Percentiles rank a stretch among this genome's conserved stretches.
These are phyloP conservation scores for Brachionus rotundiformis DNA, from an alignment of 1,140 invertebrate species.

Conservation along the genomic window DNA sequence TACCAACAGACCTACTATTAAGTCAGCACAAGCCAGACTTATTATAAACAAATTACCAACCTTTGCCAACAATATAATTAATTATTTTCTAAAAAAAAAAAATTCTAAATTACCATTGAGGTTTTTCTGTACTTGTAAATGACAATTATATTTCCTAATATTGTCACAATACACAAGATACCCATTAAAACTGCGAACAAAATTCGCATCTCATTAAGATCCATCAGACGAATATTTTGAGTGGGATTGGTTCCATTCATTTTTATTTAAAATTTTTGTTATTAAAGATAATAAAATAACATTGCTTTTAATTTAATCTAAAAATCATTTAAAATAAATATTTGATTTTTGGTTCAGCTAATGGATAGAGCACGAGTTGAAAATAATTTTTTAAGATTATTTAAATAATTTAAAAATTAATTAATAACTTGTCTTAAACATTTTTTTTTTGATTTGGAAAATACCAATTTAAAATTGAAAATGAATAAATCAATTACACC, in stretches of 20 bases:
- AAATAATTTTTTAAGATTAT: no score
- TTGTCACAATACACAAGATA: constrained; percentile 32
- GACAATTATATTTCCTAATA: not conserved
- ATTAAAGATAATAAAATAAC: not conserved
- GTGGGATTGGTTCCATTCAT: not conserved
- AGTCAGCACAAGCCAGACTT: constrained; percentile 39
- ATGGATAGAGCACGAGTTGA: not conserved
- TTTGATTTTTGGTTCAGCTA: not conserved
- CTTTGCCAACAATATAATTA: not conserved
- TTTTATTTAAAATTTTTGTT: not conserved
- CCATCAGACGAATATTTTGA: constrained; percentile 25
- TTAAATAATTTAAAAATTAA: no score
- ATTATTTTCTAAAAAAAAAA: not conserved
- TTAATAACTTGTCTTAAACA: no score
- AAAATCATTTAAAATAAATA: not conserved
- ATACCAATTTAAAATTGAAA: no score
- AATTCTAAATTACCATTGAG: not conserved
- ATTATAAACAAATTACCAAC: constrained; percentile 51
- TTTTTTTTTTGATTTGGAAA: no score
- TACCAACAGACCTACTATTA: constrained; percentile 43
- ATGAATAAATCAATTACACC: not conserved
- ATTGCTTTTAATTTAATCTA: not conserved
- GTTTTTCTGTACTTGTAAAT: constrained; percentile 46
- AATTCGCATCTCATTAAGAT: not conserved
- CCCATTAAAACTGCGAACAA: constrained; percentile 23